Base-by-base conservation (phyloP, 2,888 invertebrate genomes). In the Germaria angustata region DNA sequence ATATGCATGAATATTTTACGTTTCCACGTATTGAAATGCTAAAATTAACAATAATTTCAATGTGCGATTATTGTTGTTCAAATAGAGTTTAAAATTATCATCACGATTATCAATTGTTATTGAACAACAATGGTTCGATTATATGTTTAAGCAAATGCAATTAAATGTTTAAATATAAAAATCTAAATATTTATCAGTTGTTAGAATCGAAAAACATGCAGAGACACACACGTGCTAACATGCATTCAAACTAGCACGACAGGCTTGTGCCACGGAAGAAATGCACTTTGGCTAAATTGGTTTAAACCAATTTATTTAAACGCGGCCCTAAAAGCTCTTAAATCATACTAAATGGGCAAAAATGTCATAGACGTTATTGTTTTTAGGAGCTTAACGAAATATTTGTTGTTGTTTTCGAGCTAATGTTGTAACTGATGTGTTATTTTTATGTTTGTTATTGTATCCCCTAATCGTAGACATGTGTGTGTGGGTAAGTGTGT, bases 321-420 rank as follows among this genome's bases (percentile, higher is more conserved):
- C 69, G 73, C 55, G 61, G 63, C 51, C 44, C 68, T 55, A 73
- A 65, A 73, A 69, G 78, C 81, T 75, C 63, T 65, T 82, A 75
- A 82, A 82, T 82, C 81, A 82, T 82, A 66, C 53, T 66, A 75
- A 82, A 79, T 75, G 65, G 69, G 75, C 22, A 28, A 78, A 78
- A 82, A 65, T 82, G 75, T 82, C 81, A 82, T 28, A 79, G 75
- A 82, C 73, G 81, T 36, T 79, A 82, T 82, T 82, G 78, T 81
- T 72, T 71, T 79, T 51, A 59, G 66, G 24, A 32, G 36, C 9
- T 34, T 46, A 46, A 46, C 22, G 28, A 65, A 44, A 65, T 65
- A 65, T 46, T 44, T 36, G 53, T 13, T 41, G 41, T 63, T 17
- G 51, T 39, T 41, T 0, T 41, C 51, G 3, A 51, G 36, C 28